A percentile compares a stretch with the other conserved stretches of the same genome.
These are phyloP conservation scores for Leistus spinibarbis DNA, from an alignment of 2,888 invertebrate species.

Conservation along the genomic window DNA sequence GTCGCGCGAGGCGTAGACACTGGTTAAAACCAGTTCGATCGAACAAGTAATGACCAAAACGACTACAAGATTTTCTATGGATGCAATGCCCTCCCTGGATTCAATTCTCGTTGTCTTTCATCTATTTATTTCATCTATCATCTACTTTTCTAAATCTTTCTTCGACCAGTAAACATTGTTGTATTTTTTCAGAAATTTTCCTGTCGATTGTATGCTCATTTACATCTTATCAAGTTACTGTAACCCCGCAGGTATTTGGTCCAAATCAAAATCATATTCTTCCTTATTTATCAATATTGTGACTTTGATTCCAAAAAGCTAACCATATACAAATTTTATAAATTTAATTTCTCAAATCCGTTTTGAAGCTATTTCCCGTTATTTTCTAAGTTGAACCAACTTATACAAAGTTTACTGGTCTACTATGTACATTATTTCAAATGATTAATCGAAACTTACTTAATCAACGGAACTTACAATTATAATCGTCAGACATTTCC, in stretches of 20 bases:
- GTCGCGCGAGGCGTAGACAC: neutral
- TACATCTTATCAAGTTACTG: too few relatives aligned
- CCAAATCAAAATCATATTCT: too few relatives aligned
- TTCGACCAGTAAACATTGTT: neutral
- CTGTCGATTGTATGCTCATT: too few relatives aligned
- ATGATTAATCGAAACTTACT: neutral
- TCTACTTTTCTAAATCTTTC: conserved; percentile 4
- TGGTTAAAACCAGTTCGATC: neutral
- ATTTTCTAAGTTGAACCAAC: neutral
- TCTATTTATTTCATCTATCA: conserved; percentile 21
- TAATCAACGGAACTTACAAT: conserved; percentile 4
- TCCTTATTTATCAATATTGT: too few relatives aligned
- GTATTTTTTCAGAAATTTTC: neutral
- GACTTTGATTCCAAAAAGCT: too few relatives aligned
- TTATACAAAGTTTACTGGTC: neutral
- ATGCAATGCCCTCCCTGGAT: neutral
- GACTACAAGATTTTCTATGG: neutral
- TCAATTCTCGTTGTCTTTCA: conserved; percentile 14
- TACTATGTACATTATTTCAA: conserved; percentile 4
- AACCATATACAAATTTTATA: too few relatives aligned
- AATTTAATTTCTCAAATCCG: too few relatives aligned
- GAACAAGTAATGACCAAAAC: neutral
- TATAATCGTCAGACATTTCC: conserved; percentile 18
- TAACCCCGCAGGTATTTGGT: too few relatives aligned
- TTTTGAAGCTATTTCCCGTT: neutral